These are phyloP conservation scores for Galerucella calmariensis DNA, from an alignment of 2,888 invertebrate species.

Conservation along the genomic window DNA sequence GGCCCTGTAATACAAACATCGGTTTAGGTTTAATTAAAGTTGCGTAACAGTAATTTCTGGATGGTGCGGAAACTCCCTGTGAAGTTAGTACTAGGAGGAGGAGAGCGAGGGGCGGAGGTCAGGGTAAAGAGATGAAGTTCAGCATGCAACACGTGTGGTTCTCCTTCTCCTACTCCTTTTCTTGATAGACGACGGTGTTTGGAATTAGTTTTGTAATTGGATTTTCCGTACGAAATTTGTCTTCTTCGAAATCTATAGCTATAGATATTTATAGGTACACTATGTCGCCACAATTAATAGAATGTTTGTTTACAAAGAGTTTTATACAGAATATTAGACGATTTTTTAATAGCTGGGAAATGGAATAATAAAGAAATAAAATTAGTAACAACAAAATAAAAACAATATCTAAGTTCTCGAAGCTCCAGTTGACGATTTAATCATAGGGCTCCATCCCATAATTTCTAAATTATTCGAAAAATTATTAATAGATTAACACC, in stretches of 20 bases:
- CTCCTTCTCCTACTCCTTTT: constrained; percentile 14
- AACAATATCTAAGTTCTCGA: too few relatives aligned
- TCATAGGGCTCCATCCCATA: too few relatives aligned
- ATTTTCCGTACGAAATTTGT: constrained; percentile 18
- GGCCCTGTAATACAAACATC: constrained; percentile 41
- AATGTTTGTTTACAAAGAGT: neutral
- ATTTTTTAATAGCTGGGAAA: neutral
- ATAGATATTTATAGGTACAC: neutral
- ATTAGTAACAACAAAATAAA: too few relatives aligned
- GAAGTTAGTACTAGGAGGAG: constrained; percentile 25
- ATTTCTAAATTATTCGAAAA: too few relatives aligned
- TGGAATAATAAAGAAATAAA: too few relatives aligned
- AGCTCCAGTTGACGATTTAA: too few relatives aligned
- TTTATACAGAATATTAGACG: neutral
- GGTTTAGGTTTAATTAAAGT: constrained; percentile 50
- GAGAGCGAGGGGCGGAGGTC: neutral
- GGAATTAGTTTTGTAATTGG: constrained; percentile 32
- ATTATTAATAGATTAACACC: too few relatives aligned
- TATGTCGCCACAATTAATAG: constrained; percentile 11
- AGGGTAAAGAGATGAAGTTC: constrained; percentile 12
- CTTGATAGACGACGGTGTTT: constrained; percentile 10
- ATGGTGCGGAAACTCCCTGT: constrained; percentile 28
- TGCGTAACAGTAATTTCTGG: constrained; percentile 49
- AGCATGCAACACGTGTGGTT: constrained; percentile 27
- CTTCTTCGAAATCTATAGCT: constrained; percentile 13